A percentile compares a stretch with the other conserved stretches of the same genome.
Evolutionary conservation across 1,140 invertebrate species (phyloP).

Genomic region (Apis cerana): DNA sequence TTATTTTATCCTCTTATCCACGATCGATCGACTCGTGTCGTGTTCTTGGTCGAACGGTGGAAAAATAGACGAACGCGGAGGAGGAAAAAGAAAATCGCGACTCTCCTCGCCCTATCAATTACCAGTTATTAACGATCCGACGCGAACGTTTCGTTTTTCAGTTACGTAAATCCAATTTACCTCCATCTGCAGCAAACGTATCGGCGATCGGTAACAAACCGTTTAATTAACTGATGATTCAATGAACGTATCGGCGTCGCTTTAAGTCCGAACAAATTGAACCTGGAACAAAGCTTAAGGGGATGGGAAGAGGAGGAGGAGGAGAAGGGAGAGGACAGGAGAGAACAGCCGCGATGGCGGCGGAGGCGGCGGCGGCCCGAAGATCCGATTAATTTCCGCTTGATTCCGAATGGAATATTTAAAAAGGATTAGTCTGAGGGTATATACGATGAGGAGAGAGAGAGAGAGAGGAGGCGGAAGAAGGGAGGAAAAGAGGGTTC

Average conservation of each 20-base stretch:
- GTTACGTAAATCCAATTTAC: constrained; percentile 39
- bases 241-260: constrained; percentile 42
- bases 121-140: constrained; percentile 32
- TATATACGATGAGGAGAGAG: constrained; percentile 33
- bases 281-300: constrained; percentile 11
- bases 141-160: constrained; percentile 21
- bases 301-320: fast-evolving
- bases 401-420: constrained; percentile 69
- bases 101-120: constrained; percentile 15
- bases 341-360: neutral
- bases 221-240: constrained; percentile 48
- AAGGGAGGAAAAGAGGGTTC: neutral
- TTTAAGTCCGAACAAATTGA: constrained; percentile 45
- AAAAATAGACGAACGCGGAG: too few species aligned
- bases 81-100: neutral
- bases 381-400: constrained; percentile 70
- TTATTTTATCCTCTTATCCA: too few species aligned
- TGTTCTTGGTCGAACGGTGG: too few species aligned
- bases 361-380: neutral
- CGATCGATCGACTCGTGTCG: neutral
- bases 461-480: too few species aligned
- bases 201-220: constrained; percentile 40
- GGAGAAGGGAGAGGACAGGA: too few species aligned
- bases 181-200: constrained; percentile 14
- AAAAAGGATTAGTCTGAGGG: constrained; percentile 67